Base-by-base conservation (phyloP, 1,140 invertebrate genomes). In the Euschistus heros region DNA sequence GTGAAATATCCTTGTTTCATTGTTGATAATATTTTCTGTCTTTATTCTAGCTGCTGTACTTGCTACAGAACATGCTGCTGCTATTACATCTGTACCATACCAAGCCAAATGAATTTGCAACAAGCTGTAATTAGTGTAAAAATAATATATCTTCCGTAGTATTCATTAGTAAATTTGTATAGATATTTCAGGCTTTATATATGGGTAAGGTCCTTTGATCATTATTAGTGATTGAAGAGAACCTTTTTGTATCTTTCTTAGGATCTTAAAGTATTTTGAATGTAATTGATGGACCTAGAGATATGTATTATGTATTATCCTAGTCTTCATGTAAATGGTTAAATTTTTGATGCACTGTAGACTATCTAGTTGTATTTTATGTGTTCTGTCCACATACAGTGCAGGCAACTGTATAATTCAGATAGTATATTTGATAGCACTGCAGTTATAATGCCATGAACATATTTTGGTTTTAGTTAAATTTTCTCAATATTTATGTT, bases 41-140 rank as follows among this genome's bases (percentile, higher is more conserved):
- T 66, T 52, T 62, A 24, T 66, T 67, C 33, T 55, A 67, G 66
- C 66, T 59, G 66, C 66, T 60, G 66, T 67, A 50, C 63, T 67
- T 18, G 66, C 66, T 15, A 64, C 46, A 15, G 66, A 67, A 50
- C 66, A 67, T 64, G 66, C 66, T 42, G 66, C 66, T 55, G 66
- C 66, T 22, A 50, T 64, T 20, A 59, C 67, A 15, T 64, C 67
- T 63, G 67, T 68, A 20, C 67, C 63, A 46, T 68, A 68, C 42
- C 67, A 68, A 65, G 62, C 67, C 59, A 68, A 68, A 63, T 68
- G 57, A 68, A 42, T 65, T 57, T 42, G 30, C 26, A 18, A 33
- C 17, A 61, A 61, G n/a, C n/a, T 61, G 27, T 26, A 33, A 61
- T 37, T 61, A 33, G 33, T 26, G 27, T 26, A 33, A 61, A 33